phyloP scores from a whole-genome alignment of 2,113 vertebrate genomes.

The Psilopogon haemacephalus region DNA sequence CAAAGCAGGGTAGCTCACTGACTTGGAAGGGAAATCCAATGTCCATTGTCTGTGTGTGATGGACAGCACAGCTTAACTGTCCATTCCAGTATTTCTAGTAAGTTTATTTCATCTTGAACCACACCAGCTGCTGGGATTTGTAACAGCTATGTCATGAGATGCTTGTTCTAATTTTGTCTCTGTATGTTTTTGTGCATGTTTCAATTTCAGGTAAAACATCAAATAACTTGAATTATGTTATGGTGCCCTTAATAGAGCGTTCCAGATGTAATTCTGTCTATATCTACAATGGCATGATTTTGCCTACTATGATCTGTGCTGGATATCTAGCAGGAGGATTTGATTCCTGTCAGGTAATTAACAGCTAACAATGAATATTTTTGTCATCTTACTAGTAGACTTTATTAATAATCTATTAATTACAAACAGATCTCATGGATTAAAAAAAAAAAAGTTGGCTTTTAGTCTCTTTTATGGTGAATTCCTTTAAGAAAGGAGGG shows the following conservation, averaged over 20 bases:
- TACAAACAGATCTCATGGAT: background rate
- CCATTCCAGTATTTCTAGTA: background rate
- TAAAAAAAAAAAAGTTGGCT: background rate
- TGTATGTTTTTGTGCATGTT: background rate
- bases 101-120: background rate
- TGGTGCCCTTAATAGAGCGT: constrained; percentile 77
- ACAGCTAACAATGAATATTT: background rate
- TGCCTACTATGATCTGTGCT: constrained; percentile 88
- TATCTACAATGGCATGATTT: constrained; percentile 75
- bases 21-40: background rate
- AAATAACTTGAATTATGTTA: constrained; percentile 73
- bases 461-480: background rate
- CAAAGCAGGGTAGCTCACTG: background rate
- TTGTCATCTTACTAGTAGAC: background rate
- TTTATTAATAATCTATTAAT: background rate
- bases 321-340: constrained; percentile 79
- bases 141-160: background rate
- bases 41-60: background rate
- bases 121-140: background rate
- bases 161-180: background rate
- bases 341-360: constrained; percentile 89
- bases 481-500: background rate
- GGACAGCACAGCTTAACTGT: background rate
- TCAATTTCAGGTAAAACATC: constrained; percentile 74
- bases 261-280: constrained; percentile 69